Percentiles rank a stretch among this genome's conserved stretches.
phyloP scores from a whole-genome alignment of 2,888 invertebrate species.

The Rhingia campestris region DNA sequence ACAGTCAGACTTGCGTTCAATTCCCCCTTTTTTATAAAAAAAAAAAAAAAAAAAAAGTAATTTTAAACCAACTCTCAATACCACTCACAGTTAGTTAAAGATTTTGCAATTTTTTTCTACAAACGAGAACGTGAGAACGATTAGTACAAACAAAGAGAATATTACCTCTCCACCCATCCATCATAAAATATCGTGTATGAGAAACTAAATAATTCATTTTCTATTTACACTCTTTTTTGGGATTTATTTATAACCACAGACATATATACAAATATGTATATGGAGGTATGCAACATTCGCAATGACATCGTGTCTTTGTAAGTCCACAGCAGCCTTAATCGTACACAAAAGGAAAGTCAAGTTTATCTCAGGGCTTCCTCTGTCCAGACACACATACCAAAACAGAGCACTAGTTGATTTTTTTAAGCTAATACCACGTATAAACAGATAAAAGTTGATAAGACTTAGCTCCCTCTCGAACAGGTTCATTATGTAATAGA shows the following conservation, averaged over 20 bases:
- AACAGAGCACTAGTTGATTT: background rate
- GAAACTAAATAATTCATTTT: slow-evolving; percentile 36
- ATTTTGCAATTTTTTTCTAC: slow-evolving; percentile 13
- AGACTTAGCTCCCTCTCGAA: background rate
- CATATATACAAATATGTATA: background rate
- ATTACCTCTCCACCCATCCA: slow-evolving; percentile 1
- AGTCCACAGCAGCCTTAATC: slow-evolving; percentile 9
- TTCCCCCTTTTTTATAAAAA: background rate
- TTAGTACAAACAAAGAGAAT: slow-evolving; percentile 32
- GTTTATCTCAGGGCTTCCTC: slow-evolving; percentile 5
- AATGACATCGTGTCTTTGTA: slow-evolving; percentile 25
- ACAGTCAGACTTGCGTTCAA: too few relatives aligned
- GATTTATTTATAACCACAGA: slow-evolving; percentile 39
- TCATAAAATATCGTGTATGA: slow-evolving; percentile 13
- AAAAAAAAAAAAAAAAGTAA: too few relatives aligned
- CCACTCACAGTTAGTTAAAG: background rate
- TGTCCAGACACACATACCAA: background rate
- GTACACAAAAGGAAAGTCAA: slow-evolving; percentile 7
- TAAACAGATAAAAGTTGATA: slow-evolving; percentile 15
- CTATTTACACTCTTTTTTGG: slow-evolving; percentile 6
- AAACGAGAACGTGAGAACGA: slow-evolving; percentile 46
- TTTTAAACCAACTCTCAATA: background rate
- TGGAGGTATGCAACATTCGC: background rate
- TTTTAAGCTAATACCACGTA: slow-evolving; percentile 2
- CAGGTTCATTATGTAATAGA: slow-evolving; percentile 11